Percentiles rank a stretch among this genome's conserved stretches.
Evolutionary conservation across 2,113 vertebrate genomes (phyloP).

Genomic region (Spilogale gracilis): DNA sequence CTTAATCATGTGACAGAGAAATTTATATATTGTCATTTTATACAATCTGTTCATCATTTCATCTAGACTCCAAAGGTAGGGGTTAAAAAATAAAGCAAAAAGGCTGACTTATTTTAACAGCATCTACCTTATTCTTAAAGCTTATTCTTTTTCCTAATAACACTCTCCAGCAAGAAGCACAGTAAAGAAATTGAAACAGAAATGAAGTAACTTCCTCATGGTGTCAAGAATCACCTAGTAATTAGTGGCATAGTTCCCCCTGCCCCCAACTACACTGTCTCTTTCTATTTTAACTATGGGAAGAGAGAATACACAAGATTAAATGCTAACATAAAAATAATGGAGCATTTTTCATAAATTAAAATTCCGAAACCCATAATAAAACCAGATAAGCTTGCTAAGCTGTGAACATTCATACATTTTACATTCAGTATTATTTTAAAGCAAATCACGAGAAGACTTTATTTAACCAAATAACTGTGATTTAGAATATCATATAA

Average conservation of each 20-base stretch:
- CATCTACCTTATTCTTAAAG: not conserved
- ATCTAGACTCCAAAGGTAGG: not conserved
- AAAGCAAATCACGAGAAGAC: constrained; percentile 22
- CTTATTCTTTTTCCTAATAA: constrained; percentile 33
- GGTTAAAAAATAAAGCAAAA: constrained; percentile 28
- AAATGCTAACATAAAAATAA: constrained; percentile 17
- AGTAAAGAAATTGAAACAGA: constrained; percentile 39
- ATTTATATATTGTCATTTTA: not conserved
- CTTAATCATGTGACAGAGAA: constrained; percentile 34
- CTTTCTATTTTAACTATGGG: constrained; percentile 49
- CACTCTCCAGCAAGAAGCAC: constrained; percentile 21
- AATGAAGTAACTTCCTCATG: constrained; percentile 24
- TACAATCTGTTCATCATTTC: not conserved
- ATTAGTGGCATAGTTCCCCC: not conserved
- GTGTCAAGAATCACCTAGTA: constrained; percentile 10
- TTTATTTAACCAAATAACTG: not conserved
- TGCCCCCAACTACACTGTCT: not conserved
- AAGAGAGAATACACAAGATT: constrained; percentile 33
- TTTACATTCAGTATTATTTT: constrained; percentile 18
- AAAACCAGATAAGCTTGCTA: not conserved
- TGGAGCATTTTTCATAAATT: not conserved
- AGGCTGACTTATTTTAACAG: constrained; percentile 5
- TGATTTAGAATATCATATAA: not conserved
- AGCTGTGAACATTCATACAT: not conserved
- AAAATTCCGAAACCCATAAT: constrained; percentile 42